Base-by-base conservation (phyloP, 2,797 vertebrate genomes). In the Spatula versicolor region DNA sequence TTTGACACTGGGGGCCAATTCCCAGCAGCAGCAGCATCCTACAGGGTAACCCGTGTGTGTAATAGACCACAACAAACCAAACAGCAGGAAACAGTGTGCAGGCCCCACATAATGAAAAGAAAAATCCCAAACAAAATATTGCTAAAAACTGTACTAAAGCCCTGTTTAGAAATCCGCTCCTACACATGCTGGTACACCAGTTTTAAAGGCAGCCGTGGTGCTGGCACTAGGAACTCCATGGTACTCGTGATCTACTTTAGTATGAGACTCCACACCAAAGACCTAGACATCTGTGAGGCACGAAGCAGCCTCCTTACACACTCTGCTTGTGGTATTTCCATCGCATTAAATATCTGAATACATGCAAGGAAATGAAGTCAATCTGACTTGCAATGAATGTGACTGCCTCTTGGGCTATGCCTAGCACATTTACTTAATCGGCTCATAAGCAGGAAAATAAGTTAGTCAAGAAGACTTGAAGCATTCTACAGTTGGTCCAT, bases 351-450 rank as follows among this genome's bases (percentile, higher is more conserved):
- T 46, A 52, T 7, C 26, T 23, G n/a, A 79, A n/a, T 4, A 6
- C 11, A 8, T 13, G 21, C 67, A 22, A 41, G 1, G 9, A 52
- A 43, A 50, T 11, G 19, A 45, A 90, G 55, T 11, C 0, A 0
- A 5, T 78, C 73, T 83, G 72, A 52, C 28, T 43, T 33, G 67
- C 41, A 63, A n/a, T 2, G 12, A 35, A 9, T 7, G 19, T 1
- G 2, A 19, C 62, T 28, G 35, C 52, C 85, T 66, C 86, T 35
- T 13, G 26, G 69, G 79, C 35, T 83, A 52, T 33, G 28, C 30
- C 83, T 46, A 13, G 14, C 74, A 48, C 62, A 63, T 88, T 83
- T 88, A 62, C 79, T 86, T 83, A 50, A 88, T 74, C 66, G 94
- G 25, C 50, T 43, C 74, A 14, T 50, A 78, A 83, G 30, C 0